phyloP scores from a whole-genome alignment of 92 coral and sea anemone genomes.

The Palythoa caribaeorum region DNA sequence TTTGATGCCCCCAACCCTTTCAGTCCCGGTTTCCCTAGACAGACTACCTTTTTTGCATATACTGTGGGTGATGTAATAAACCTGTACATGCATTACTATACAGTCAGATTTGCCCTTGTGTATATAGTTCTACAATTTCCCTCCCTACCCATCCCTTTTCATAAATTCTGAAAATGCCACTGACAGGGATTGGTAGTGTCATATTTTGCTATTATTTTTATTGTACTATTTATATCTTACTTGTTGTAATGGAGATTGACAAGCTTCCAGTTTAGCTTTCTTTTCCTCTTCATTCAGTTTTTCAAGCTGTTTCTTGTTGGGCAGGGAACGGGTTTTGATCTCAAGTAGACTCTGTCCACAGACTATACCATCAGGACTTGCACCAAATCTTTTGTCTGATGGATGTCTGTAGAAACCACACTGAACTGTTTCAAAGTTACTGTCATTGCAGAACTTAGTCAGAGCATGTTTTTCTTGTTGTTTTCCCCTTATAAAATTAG shows the following conservation, averaged over 20 bases:
- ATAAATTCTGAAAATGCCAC: too few species aligned
- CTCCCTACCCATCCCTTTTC: too few species aligned
- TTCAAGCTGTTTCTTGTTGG: slow-evolving; percentile 49
- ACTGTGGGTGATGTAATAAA: too few species aligned
- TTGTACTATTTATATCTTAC: neutral
- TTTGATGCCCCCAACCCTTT: too few species aligned
- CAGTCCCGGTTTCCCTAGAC: too few species aligned
- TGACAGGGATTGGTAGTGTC: too few species aligned
- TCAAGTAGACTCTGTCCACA: slow-evolving; percentile 18
- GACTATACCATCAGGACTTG: slow-evolving; percentile 55
- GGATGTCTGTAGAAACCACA: slow-evolving; percentile 54
- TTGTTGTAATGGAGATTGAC: slow-evolving; percentile 52
- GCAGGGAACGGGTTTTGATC: slow-evolving; percentile 36
- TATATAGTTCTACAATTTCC: too few species aligned
- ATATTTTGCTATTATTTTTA: too few species aligned
- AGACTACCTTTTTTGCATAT: too few species aligned
- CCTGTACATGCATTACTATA: too few species aligned
- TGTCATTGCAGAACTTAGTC: slow-evolving; percentile 32
- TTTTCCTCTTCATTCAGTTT: slow-evolving; percentile 44
- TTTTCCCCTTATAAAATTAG: slow-evolving; percentile 51
- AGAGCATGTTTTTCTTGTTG: slow-evolving; percentile 47
- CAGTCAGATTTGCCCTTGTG: too few species aligned
- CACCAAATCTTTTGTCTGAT: slow-evolving; percentile 51
- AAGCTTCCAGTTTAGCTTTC: slow-evolving; percentile 49
- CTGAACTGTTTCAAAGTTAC: slow-evolving; percentile 14